Evolutionary conservation across 2,113 vertebrate genomes (phyloP).

Genomic region (Callionymus lyra): DNA sequence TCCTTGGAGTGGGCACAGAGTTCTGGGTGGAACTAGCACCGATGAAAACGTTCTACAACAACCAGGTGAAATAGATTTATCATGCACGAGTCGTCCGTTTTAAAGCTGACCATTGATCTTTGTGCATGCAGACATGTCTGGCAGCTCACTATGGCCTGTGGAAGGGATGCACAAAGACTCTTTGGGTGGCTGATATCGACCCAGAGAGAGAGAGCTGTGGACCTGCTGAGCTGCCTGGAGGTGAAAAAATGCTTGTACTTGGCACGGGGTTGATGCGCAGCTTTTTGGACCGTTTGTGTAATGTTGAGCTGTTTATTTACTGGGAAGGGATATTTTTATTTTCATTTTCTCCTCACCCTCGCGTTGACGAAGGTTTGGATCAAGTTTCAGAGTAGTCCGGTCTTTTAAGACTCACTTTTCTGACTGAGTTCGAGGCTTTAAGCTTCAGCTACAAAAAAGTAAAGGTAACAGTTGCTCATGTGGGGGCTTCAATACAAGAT

Average conservation of each 20-base stretch:
- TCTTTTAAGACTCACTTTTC: neutral
- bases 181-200: conserved; percentile 76
- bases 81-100: no score
- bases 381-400: neutral
- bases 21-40: conserved; percentile 84
- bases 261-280: conserved; percentile 1
- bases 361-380: neutral
- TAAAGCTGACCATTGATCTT: neutral
- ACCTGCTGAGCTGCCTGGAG: conserved; percentile 76
- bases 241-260: conserved; percentile 43
- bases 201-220: conserved; percentile 73
- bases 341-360: neutral
- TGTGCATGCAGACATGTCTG: conserved; percentile 60
- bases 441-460: no score
- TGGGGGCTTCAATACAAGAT: no score
- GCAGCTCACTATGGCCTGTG: conserved; percentile 77
- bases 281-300: neutral
- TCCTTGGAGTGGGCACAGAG: conserved; percentile 81
- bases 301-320: neutral
- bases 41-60: conserved; percentile 67
- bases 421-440: no score
- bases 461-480: no score
- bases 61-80: conserved; percentile 40
- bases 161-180: conserved; percentile 76
- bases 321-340: no score